Percentiles rank a stretch among this genome's conserved stretches.
These are phyloP conservation scores for Turritopsis rubra DNA, from an alignment of 30 jellyfish, hydroid and myxozoan species.

Conservation along the genomic window DNA sequence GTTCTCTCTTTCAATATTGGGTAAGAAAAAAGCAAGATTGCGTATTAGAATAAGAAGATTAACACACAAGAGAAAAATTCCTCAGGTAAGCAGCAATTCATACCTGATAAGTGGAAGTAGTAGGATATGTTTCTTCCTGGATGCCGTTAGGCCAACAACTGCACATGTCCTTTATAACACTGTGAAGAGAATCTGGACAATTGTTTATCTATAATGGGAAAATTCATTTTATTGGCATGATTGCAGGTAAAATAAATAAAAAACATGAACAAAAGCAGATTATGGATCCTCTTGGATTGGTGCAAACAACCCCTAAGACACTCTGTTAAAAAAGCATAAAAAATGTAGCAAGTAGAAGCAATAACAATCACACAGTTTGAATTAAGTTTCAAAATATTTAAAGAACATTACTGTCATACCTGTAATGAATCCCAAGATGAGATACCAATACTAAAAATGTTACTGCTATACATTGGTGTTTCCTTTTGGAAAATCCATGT, in stretches of 20 bases:
- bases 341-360: not conserved
- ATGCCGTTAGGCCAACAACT: not conserved
- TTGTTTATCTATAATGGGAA: not conserved
- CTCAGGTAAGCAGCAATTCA: no score
- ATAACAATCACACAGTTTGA: not conserved
- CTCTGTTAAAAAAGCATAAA: no score
- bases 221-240: no score
- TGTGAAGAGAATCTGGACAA: not conserved
- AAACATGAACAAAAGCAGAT: no score
- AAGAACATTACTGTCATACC: no score
- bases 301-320: no score
- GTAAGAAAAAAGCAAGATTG: no score
- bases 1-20: no score
- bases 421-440: not conserved
- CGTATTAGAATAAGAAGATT: no score
- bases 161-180: constrained; percentile 4
- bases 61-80: no score
- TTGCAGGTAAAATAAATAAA: no score
- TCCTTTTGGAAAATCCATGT: not conserved
- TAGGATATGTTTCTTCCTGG: not conserved
- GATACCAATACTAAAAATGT: not conserved
- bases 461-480: not conserved
- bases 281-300: no score
- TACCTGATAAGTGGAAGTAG: not conserved
- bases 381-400: not conserved